Evolutionary conservation across 2,113 vertebrate species (phyloP).

Genomic region (Caretta caretta): DNA sequence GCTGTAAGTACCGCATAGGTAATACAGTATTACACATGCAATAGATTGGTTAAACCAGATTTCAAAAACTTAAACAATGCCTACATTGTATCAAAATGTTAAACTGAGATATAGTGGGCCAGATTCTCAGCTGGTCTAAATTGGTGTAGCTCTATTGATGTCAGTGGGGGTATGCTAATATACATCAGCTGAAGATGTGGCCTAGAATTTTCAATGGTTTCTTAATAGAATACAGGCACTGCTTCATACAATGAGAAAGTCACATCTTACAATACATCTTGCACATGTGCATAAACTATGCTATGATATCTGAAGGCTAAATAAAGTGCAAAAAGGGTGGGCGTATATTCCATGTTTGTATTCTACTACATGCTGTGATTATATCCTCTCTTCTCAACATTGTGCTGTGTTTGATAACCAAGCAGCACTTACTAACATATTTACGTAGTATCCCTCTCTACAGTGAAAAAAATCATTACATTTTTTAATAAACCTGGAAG

Average conservation of each 20-base stretch:
- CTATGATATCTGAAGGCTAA: background rate
- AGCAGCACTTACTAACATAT: background rate
- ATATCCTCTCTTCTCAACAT: background rate
- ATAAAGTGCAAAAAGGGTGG: background rate
- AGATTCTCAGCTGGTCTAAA: background rate
- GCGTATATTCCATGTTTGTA: background rate
- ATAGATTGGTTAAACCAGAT: background rate
- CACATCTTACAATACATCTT: background rate
- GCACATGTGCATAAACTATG: background rate
- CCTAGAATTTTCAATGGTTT: background rate
- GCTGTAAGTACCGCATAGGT: background rate
- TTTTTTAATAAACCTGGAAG: background rate
- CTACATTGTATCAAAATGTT: conserved; percentile 1
- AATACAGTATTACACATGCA: background rate
- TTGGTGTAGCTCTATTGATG: background rate
- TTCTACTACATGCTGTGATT: conserved; percentile 35
- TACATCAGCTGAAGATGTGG: background rate
- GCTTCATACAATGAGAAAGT: background rate
- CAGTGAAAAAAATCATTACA: background rate
- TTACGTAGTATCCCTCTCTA: background rate
- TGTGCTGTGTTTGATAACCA: background rate
- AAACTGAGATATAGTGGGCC: background rate
- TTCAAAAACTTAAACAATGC: conserved; percentile 28
- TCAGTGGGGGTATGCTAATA: background rate
- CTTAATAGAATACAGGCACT: conserved; percentile 18